Conservation (phyloP, 2,888 invertebrate species). For the Ferrisia virgata region DNA sequence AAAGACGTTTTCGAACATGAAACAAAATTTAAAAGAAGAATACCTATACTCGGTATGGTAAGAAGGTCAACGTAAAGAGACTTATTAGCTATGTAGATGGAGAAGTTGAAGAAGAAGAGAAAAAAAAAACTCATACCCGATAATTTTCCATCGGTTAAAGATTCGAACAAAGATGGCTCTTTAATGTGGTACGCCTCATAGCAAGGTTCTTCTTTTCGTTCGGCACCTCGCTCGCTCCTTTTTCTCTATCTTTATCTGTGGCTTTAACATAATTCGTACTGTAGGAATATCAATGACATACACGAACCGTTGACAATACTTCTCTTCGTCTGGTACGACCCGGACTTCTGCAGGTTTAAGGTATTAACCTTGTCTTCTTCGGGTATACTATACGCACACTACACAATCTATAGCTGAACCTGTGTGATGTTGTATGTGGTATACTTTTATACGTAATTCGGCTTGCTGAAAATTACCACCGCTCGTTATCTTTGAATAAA, state of each 20-base stretch:
- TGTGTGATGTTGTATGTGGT: not conserved
- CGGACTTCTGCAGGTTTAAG: not conserved
- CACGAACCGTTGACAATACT: not conserved
- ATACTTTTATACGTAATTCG: not conserved
- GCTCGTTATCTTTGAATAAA: not conserved
- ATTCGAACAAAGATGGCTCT: not conserved
- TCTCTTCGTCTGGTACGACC: not conserved
- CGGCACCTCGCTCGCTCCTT: too few relatives aligned
- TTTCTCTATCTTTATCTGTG: not conserved
- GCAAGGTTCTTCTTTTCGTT: not conserved
- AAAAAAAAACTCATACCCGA: not conserved
- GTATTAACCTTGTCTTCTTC: too few relatives aligned
- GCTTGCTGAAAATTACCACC: not conserved
- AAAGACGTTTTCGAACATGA: not conserved
- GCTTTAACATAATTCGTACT: not conserved
- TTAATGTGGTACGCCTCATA: not conserved
- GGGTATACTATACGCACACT: too few relatives aligned
- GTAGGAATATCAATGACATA: conserved; percentile 16
- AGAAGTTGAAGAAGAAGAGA: too few relatives aligned
- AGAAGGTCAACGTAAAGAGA: not conserved
- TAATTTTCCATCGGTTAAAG: not conserved
- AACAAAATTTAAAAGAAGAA: not conserved
- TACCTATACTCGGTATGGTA: not conserved
- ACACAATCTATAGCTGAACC: not conserved
- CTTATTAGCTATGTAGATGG: not conserved